phyloP scores from a whole-genome alignment of 2,888 invertebrate genomes.

The Dermolepida albohirtum region DNA sequence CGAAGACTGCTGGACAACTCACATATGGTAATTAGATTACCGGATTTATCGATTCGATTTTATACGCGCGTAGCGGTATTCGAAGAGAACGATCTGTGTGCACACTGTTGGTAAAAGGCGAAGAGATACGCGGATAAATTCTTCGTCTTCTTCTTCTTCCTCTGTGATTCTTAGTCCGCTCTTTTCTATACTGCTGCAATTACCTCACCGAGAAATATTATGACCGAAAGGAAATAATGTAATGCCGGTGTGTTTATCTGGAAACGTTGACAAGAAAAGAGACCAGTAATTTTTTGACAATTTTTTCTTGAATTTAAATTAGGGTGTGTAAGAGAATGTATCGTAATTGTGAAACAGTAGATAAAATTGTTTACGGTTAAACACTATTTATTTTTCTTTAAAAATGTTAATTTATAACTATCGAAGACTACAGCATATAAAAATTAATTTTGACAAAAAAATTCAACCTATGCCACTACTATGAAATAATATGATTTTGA shows the following conservation, averaged over 20 bases:
- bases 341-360: background rate
- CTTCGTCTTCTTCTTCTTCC: slow-evolving; percentile 28
- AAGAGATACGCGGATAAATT: slow-evolving; percentile 30
- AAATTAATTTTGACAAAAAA: too few species aligned
- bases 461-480: too few species aligned
- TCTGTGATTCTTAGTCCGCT: slow-evolving; percentile 13
- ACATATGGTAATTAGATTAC: slow-evolving; percentile 53
- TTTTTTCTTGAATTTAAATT: slow-evolving; percentile 21
- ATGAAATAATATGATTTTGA: too few species aligned
- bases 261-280: slow-evolving; percentile 10
- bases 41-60: slow-evolving; percentile 48
- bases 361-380: too few species aligned
- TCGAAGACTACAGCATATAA: too few species aligned
- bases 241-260: slow-evolving; percentile 35
- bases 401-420: too few species aligned
- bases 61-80: slow-evolving; percentile 36
- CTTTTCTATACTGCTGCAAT: slow-evolving; percentile 30
- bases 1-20: slow-evolving; percentile 46
- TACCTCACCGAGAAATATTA: slow-evolving; percentile 33
- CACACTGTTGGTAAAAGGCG: slow-evolving; percentile 11
- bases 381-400: too few species aligned
- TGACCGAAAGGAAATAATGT: slow-evolving; percentile 31
- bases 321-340: slow-evolving; percentile 1
- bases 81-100: slow-evolving; percentile 22
- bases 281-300: slow-evolving; percentile 30